These are phyloP conservation scores for Telmatochromis sp. DNA, from an alignment of 2,113 vertebrate species.

Conservation along the genomic window DNA sequence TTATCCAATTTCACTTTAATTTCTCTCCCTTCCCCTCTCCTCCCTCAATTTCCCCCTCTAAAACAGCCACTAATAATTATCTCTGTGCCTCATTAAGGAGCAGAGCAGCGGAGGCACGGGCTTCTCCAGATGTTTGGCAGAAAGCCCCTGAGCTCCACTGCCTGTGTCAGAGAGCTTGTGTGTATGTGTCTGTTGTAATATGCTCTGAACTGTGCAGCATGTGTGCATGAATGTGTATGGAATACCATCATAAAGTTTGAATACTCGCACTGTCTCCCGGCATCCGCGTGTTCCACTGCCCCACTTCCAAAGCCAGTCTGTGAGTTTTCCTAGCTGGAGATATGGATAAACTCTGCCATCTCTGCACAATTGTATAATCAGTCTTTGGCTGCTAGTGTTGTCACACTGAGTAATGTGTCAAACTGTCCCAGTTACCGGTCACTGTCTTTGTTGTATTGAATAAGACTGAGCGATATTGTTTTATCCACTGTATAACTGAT, in stretches of 20 bases:
- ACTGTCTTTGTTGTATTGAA: neutral
- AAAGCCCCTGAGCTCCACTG: slow-evolving; percentile 39
- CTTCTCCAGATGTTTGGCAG: slow-evolving; percentile 60
- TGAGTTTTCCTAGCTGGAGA: slow-evolving; percentile 29
- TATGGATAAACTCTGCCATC: neutral
- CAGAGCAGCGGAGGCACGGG: slow-evolving; percentile 17
- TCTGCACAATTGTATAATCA: neutral
- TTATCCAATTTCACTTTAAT: slow-evolving; percentile 30
- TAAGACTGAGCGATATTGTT: neutral
- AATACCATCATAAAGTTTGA: neutral
- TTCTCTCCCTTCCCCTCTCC: neutral
- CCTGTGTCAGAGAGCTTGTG: slow-evolving; percentile 22
- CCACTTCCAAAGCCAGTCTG: slow-evolving; percentile 29
- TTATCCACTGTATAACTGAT: neutral
- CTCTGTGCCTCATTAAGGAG: slow-evolving; percentile 59
- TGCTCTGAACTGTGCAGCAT: neutral
- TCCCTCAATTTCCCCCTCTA: neutral
- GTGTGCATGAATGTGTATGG: neutral
- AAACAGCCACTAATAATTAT: slow-evolving; percentile 58
- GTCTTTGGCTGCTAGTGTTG: slow-evolving; percentile 3
- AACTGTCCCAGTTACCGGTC: neutral
- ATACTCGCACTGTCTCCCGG: slow-evolving; percentile 11
- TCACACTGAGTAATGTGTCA: neutral
- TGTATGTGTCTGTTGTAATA: slow-evolving; percentile 8
- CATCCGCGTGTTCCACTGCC: slow-evolving; percentile 50